phyloP scores from a whole-genome alignment of 1,140 invertebrate genomes.

The Dreissena rostriformis region DNA sequence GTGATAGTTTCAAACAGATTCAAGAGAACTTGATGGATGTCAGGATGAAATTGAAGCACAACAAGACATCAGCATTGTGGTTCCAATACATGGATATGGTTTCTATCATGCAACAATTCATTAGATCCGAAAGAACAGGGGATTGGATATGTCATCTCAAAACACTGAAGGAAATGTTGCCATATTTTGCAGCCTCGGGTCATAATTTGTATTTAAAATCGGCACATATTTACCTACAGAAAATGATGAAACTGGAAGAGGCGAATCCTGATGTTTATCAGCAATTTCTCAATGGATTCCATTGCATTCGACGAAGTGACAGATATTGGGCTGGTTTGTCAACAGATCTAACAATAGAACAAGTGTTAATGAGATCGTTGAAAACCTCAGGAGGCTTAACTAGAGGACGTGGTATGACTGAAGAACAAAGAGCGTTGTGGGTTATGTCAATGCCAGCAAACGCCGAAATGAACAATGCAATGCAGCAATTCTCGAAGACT shows the following conservation, averaged over 20 bases:
- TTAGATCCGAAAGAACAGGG: slow-evolving; percentile 66
- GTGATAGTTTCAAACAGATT: not conserved
- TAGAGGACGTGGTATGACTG: slow-evolving; percentile 42
- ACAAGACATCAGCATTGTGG: slow-evolving; percentile 50
- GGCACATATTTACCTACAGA: slow-evolving; percentile 39
- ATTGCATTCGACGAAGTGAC: slow-evolving; percentile 65
- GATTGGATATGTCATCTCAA: slow-evolving; percentile 61
- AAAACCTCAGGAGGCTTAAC: slow-evolving; percentile 25
- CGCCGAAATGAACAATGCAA: slow-evolving; percentile 19
- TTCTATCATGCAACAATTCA: slow-evolving; percentile 59
- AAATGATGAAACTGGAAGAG: slow-evolving; percentile 19
- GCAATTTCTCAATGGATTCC: slow-evolving; percentile 20
- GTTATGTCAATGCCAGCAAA: slow-evolving; percentile 30
- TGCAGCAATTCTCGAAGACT: slow-evolving; percentile 18
- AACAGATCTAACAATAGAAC: slow-evolving; percentile 53
- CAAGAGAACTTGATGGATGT: not conserved
- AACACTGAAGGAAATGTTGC: slow-evolving; percentile 77
- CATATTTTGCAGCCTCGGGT: slow-evolving; percentile 80
- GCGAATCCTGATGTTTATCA: slow-evolving; percentile 19
- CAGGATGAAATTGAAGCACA: not conserved
- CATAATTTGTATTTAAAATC: slow-evolving; percentile 82
- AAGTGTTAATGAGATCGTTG: slow-evolving; percentile 56
- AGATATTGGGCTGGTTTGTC: slow-evolving; percentile 80
- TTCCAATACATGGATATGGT: slow-evolving; percentile 67
- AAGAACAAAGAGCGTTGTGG: slow-evolving; percentile 12